Conservation (phyloP, 2,888 invertebrate genomes). For the Apotomis betuletana region DNA sequence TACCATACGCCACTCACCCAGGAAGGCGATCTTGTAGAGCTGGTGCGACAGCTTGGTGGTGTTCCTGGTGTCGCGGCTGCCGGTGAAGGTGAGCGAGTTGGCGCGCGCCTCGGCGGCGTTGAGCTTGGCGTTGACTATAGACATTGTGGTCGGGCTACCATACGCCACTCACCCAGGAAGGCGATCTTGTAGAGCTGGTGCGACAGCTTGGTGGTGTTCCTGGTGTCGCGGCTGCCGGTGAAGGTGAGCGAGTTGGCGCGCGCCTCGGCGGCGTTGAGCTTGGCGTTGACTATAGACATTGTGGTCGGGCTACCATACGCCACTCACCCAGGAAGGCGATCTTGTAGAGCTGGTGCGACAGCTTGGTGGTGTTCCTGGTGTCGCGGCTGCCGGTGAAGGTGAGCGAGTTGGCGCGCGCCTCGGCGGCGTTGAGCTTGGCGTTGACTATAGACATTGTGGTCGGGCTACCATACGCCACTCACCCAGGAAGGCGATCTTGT, state of each 20-base stretch:
- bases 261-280: conserved; percentile 87
- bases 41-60: conserved; percentile 90
- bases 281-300: too few relatives aligned
- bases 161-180: conserved; percentile 74
- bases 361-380: too few relatives aligned
- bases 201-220: conserved; percentile 89
- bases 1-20: conserved; percentile 55
- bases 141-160: too few relatives aligned
- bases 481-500: too few relatives aligned
- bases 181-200: conserved; percentile 92
- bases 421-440: too few relatives aligned
- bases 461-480: neutral
- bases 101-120: conserved; percentile 88
- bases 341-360: too few relatives aligned
- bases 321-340: too few relatives aligned
- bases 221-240: conserved; percentile 90
- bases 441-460: too few relatives aligned
- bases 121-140: too few relatives aligned
- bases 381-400: too few relatives aligned
- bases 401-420: too few relatives aligned
- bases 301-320: too few relatives aligned
- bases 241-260: conserved; percentile 92
- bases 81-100: conserved; percentile 91
- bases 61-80: conserved; percentile 90
- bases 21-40: conserved; percentile 92